A percentile compares a stretch with the other conserved stretches of the same genome.
phyloP scores from a whole-genome alignment of 53 echinoderm and acorn worm genomes.

The Temnopleurus reevesii region DNA sequence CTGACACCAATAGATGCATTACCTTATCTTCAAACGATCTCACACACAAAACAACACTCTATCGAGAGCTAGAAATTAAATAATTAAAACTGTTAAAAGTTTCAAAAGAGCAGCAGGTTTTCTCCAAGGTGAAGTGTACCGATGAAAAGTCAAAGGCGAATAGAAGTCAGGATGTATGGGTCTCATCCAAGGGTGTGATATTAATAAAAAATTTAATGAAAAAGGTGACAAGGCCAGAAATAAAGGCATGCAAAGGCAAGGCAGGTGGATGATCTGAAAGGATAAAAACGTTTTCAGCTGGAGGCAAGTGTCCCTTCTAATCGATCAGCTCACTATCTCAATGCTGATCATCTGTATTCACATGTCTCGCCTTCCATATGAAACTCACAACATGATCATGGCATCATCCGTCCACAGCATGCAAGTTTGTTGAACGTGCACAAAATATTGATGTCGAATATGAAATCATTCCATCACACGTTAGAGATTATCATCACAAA shows the following conservation, averaged over 20 bases:
- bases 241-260: background rate
- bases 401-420: too few relatives aligned
- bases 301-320: background rate
- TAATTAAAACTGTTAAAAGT: background rate
- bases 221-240: slow-evolving; percentile 16
- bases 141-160: background rate
- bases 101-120: background rate
- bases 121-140: background rate
- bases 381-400: background rate
- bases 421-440: background rate
- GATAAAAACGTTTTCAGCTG: background rate
- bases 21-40: background rate
- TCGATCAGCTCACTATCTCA: slow-evolving; percentile 1
- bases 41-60: background rate
- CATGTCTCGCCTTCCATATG: background rate
- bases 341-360: background rate
- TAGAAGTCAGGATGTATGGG: background rate
- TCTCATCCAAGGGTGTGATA: background rate
- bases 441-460: background rate
- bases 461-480: background rate
- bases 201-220: background rate
- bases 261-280: background rate
- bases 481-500: background rate
- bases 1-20: background rate
- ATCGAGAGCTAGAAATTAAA: background rate